These are phyloP conservation scores for Brachylomia viminalis DNA, from an alignment of 2,888 invertebrate genomes.

Conservation along the genomic window DNA sequence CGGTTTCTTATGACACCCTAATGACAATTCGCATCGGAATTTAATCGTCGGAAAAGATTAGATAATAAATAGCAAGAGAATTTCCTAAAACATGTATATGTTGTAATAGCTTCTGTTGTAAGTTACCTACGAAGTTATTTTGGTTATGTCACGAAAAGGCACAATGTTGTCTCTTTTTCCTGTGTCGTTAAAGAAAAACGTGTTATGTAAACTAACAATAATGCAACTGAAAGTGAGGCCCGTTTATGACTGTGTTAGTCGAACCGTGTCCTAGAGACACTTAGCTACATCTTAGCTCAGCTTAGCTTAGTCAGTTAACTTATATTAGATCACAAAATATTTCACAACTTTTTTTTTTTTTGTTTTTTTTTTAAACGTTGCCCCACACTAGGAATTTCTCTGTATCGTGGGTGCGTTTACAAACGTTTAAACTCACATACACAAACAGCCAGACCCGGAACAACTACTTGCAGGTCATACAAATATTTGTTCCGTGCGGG, in stretches of 20 bases:
- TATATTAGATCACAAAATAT: not conserved
- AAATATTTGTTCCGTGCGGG: too few species aligned
- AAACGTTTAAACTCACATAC: too few species aligned
- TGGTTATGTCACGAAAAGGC: not conserved
- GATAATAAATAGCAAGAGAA: not conserved
- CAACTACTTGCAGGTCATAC: too few species aligned
- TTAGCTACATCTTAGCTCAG: too few species aligned
- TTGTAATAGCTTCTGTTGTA: not conserved
- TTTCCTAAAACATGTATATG: too few species aligned
- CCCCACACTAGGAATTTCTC: too few species aligned
- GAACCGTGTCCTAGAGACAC: constrained; percentile 12
- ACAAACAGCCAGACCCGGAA: too few species aligned
- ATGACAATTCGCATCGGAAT: not conserved
- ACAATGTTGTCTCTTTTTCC: not conserved
- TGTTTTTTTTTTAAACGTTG: too few species aligned
- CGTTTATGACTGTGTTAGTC: constrained; percentile 8
- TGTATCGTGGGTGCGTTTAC: too few species aligned
- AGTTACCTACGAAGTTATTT: not conserved
- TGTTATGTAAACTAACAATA: constrained; percentile 10
- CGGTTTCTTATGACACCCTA: not conserved
- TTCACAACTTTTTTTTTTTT: too few species aligned
- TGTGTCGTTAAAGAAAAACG: constrained; percentile 8
- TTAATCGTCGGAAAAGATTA: not conserved
- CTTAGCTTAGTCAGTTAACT: not conserved
- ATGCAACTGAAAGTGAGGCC: constrained; percentile 18